A percentile compares a stretch with the other conserved stretches of the same genome.
phyloP scores from a whole-genome alignment of 2,113 vertebrate species.

The Grantiella picta region DNA sequence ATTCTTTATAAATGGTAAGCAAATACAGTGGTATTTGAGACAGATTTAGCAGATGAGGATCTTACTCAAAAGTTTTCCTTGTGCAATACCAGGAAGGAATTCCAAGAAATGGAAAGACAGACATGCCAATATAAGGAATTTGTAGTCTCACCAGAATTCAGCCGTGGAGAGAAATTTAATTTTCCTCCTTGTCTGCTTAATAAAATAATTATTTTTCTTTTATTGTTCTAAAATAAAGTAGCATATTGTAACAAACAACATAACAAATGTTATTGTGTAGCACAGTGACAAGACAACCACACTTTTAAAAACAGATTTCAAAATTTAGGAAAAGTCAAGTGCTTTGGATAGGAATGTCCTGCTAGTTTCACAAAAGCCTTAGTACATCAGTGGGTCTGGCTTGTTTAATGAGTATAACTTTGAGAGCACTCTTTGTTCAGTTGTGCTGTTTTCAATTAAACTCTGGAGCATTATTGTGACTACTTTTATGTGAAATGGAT shows the following conservation, averaged over 20 bases:
- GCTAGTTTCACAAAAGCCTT: background rate
- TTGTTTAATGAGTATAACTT: background rate
- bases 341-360: background rate
- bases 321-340: background rate
- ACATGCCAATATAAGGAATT: background rate
- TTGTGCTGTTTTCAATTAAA: background rate
- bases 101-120: background rate
- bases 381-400: background rate
- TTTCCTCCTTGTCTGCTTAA: background rate
- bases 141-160: background rate
- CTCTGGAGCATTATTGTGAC: background rate
- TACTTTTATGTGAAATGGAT: background rate
- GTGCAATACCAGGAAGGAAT: background rate
- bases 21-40: background rate
- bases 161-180: background rate
- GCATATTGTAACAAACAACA: background rate
- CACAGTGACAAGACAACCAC: background rate
- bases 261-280: background rate
- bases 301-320: background rate
- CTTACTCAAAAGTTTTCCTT: background rate
- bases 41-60: background rate
- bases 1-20: background rate
- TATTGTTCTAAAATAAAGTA: background rate
- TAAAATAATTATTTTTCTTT: background rate
- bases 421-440: background rate